Evolutionary conservation across 2,113 vertebrate genomes (phyloP).

Genomic region (Mixornis gularis): DNA sequence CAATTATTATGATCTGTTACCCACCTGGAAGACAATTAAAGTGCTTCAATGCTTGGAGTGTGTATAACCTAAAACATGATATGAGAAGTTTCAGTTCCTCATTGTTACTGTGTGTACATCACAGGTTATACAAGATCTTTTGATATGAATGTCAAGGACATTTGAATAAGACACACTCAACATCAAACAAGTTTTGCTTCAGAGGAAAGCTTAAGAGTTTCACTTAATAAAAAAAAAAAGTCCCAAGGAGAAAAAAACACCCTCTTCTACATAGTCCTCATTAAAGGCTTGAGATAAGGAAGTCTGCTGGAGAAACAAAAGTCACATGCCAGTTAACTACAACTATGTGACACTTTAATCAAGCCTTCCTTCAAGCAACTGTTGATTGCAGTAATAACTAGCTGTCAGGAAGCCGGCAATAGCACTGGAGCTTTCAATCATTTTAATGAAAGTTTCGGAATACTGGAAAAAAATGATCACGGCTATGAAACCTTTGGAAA

Average conservation of each 20-base stretch:
- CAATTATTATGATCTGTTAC: not conserved
- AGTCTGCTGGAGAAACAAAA: not conserved
- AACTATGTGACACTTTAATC: not conserved
- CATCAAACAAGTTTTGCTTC: not conserved
- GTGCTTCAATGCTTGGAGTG: not conserved
- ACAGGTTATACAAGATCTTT: not conserved
- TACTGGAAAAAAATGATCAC: not conserved
- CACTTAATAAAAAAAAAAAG: not conserved
- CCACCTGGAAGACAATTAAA: not conserved
- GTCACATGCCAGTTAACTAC: constrained; percentile 1
- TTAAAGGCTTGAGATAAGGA: not conserved
- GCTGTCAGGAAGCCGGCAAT: not conserved
- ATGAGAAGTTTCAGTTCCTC: not conserved
- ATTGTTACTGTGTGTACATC: not conserved
- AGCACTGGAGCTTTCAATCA: not conserved
- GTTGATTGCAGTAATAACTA: not conserved
- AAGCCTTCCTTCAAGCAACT: not conserved
- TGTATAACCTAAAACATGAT: not conserved
- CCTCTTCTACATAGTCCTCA: not conserved
- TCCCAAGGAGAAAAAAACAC: accelerated
- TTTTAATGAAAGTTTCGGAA: not conserved
- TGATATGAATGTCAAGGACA: not conserved
- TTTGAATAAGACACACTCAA: not conserved
- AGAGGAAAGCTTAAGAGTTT: not conserved
- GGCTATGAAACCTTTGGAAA: not conserved